Evolutionary conservation across 2,113 vertebrate species (phyloP).

Genomic region (Gallinago jamesoni): DNA sequence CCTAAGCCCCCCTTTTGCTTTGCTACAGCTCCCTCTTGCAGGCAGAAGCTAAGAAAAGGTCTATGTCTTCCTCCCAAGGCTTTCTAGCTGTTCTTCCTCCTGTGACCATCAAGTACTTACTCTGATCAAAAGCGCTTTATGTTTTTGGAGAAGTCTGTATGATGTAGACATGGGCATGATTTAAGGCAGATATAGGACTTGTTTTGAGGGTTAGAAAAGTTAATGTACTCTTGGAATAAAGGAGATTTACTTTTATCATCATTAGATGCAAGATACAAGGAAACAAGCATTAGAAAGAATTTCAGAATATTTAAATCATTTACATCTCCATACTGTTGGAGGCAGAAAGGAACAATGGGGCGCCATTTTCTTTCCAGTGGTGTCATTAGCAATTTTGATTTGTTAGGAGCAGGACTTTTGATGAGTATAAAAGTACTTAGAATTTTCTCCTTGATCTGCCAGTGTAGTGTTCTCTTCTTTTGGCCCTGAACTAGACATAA

Average conservation of each 20-base stretch:
- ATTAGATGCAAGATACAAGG: background rate
- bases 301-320: background rate
- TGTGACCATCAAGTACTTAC: background rate
- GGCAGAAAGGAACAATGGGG: background rate
- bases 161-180: background rate
- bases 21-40: background rate
- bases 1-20: background rate
- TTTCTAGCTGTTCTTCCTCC: background rate
- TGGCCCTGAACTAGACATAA: background rate
- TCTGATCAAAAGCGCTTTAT: background rate
- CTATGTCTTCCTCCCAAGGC: background rate
- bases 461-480: background rate
- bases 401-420: background rate
- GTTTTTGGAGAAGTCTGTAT: background rate
- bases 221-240: background rate
- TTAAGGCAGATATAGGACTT: background rate
- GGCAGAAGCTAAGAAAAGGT: background rate
- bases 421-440: background rate
- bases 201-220: background rate
- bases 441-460: background rate
- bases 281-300: background rate
- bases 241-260: background rate
- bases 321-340: background rate
- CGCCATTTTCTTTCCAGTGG: background rate
- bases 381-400: background rate